These are phyloP conservation scores for Drosophila limbata DNA, from an alignment of 2,888 invertebrate genomes.

Conservation along the genomic window DNA sequence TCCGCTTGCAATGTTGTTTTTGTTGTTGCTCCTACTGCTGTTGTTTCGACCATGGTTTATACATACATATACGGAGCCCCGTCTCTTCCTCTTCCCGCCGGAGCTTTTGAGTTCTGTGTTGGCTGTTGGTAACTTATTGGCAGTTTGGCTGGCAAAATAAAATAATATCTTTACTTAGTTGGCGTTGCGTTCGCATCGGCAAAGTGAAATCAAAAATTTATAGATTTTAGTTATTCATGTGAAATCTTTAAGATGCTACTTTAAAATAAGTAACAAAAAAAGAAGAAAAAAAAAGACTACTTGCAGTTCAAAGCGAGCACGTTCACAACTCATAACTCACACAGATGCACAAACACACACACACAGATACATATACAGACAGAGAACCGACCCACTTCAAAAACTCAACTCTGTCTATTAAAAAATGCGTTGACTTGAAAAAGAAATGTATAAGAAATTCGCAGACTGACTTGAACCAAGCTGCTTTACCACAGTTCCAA, in stretches of 20 bases:
- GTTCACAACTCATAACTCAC: constrained; percentile 66
- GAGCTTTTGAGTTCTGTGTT: constrained; percentile 28
- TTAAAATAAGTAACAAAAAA: constrained; percentile 52
- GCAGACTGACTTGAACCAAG: constrained; percentile 39
- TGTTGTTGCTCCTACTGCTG: constrained; percentile 33
- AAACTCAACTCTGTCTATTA: constrained; percentile 68
- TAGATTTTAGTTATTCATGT: constrained; percentile 79
- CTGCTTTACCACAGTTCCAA: constrained; percentile 15
- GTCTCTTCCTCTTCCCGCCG: background rate
- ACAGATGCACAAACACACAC: constrained; percentile 21
- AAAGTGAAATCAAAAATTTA: constrained; percentile 78
- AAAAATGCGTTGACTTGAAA: constrained; percentile 55
- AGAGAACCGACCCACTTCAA: constrained; percentile 64
- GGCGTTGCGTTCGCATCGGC: constrained; percentile 32
- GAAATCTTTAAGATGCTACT: constrained; percentile 73
- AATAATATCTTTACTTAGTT: constrained; percentile 58
- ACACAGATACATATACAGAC: constrained; percentile 7
- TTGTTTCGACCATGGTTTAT: constrained; percentile 49
- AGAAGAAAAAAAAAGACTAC: constrained; percentile 44
- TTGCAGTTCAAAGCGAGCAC: constrained; percentile 63
- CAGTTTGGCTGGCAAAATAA: constrained; percentile 57
- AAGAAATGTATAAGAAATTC: constrained; percentile 36
- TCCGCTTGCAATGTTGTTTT: constrained; percentile 32
- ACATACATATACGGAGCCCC: constrained; percentile 18
- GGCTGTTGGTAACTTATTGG: constrained; percentile 63